Conservation (phyloP, 2,113 vertebrate genomes). For the Symphodus melops region DNA sequence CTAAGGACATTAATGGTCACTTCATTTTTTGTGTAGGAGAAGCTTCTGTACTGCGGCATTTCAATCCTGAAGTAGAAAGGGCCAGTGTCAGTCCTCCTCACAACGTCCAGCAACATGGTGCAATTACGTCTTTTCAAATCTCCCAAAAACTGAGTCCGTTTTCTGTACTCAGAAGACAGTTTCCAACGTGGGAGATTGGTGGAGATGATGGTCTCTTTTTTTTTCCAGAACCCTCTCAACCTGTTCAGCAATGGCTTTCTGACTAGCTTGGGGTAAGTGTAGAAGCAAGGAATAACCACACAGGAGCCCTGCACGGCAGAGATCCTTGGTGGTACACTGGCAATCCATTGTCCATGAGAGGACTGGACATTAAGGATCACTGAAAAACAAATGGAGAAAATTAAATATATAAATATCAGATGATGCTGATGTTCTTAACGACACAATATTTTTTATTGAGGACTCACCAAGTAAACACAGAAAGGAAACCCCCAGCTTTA, state of each 20-base stretch:
- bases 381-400: not conserved
- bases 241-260: not conserved
- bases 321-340: not conserved
- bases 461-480: slow-evolving; percentile 35
- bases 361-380: slow-evolving; percentile 11
- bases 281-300: slow-evolving; percentile 34
- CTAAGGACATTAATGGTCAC: slow-evolving; percentile 10
- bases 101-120: slow-evolving; percentile 9
- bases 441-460: not conserved
- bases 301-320: slow-evolving; percentile 15
- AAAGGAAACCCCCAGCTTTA: slow-evolving; percentile 21
- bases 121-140: not conserved
- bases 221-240: slow-evolving; percentile 19
- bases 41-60: slow-evolving; percentile 2
- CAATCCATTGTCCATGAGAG: not conserved
- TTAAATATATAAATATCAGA: not conserved
- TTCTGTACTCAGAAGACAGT: not conserved
- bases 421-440: not conserved
- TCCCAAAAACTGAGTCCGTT: slow-evolving; percentile 8
- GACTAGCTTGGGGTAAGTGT: not conserved
- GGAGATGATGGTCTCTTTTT: not conserved
- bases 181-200: not conserved
- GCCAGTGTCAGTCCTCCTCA: not conserved
- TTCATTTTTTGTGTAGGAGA: not conserved
- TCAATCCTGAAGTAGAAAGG: slow-evolving; percentile 41